phyloP scores from a whole-genome alignment of 2,797 vertebrate species.

The Anniella stebbinsi region DNA sequence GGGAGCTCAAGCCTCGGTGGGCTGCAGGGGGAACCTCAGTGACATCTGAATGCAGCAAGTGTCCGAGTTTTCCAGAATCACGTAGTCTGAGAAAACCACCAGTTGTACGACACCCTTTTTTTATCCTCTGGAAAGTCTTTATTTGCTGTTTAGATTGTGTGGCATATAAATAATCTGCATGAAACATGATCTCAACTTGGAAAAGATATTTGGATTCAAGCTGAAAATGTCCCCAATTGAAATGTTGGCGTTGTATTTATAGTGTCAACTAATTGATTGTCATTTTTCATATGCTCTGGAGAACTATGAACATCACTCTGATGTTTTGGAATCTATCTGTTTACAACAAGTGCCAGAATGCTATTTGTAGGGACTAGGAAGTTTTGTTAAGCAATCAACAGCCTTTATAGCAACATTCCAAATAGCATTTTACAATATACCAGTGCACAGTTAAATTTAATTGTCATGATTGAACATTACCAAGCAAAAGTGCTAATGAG shows the following conservation, averaged over 20 bases:
- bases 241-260: constrained; percentile 54
- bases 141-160: constrained; percentile 67
- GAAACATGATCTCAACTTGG: constrained; percentile 54
- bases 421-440: constrained; percentile 53
- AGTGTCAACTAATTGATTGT: constrained; percentile 64
- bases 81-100: constrained; percentile 55
- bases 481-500: constrained; percentile 55
- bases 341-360: constrained; percentile 52
- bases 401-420: constrained; percentile 60
- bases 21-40: background rate
- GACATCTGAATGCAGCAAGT: background rate
- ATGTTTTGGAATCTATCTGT: constrained; percentile 44
- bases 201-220: constrained; percentile 59
- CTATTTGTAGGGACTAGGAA: constrained; percentile 46
- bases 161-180: constrained; percentile 55
- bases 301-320: constrained; percentile 57
- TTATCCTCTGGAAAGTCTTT: constrained; percentile 44
- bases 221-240: constrained; percentile 65
- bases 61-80: constrained; percentile 56
- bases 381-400: constrained; percentile 67
- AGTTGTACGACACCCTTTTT: constrained; percentile 62
- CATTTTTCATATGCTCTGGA: constrained; percentile 53
- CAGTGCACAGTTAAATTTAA: constrained; percentile 59
- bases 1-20: too few species aligned
- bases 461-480: constrained; percentile 71